Conservation (phyloP, 2,797 vertebrate species). For the Martes flavigula region DNA sequence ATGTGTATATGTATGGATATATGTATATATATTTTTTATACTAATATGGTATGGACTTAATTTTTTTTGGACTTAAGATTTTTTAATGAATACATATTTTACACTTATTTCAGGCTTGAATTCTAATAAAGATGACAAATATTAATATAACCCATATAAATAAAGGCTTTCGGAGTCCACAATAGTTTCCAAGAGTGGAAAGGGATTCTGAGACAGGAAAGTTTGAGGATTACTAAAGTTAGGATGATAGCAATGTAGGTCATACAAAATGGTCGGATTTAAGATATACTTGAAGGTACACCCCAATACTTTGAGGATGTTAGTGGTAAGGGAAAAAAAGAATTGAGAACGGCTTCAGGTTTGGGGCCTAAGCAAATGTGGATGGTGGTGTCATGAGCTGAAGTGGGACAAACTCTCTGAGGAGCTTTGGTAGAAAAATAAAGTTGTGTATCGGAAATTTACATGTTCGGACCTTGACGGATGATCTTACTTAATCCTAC, state of each 20-base stretch:
- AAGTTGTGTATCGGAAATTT: neutral
- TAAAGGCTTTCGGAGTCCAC: neutral
- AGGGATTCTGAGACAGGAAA: neutral
- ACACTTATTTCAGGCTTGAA: neutral
- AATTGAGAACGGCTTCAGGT: neutral
- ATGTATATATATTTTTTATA: neutral
- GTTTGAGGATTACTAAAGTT: neutral
- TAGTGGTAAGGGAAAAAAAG: neutral
- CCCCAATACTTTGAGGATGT: neutral
- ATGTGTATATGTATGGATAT: neutral
- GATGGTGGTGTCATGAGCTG: neutral
- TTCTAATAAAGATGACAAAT: neutral
- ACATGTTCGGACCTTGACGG: neutral
- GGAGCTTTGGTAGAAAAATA: neutral
- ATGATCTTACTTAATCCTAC: neutral
- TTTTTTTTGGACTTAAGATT: neutral
- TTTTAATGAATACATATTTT: slow-evolving; percentile 15
- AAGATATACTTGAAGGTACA: neutral
- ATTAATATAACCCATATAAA: neutral
- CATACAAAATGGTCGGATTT: neutral
- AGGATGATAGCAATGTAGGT: neutral
- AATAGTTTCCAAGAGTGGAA: neutral
- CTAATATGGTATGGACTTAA: neutral
- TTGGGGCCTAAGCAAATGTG: neutral
- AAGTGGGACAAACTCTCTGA: neutral